Percentiles rank a stretch among this genome's conserved stretches.
phyloP scores from a whole-genome alignment of 2,888 invertebrate species.

The Apodemia duryi region DNA sequence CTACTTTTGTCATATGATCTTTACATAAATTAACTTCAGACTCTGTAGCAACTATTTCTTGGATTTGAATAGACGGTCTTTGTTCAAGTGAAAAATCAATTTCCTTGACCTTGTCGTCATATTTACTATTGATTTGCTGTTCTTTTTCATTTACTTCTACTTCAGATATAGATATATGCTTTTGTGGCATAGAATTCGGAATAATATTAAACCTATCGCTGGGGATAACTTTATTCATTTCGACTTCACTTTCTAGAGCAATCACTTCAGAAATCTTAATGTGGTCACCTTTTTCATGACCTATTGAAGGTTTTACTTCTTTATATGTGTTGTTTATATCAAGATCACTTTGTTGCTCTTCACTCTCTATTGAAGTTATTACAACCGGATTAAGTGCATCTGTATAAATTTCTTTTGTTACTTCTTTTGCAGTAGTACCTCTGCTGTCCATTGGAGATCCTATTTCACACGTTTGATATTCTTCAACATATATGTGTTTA shows the following conservation, averaged over 20 bases:
- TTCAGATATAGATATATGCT: conserved; percentile 77
- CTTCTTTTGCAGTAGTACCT: conserved; percentile 31
- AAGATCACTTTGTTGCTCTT: conserved; percentile 54
- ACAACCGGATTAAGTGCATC: conserved; percentile 44
- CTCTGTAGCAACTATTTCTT: conserved; percentile 49
- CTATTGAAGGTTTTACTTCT: conserved; percentile 35
- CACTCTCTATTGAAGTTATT: conserved; percentile 68
- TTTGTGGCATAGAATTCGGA: conserved; percentile 48
- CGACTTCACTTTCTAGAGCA: conserved; percentile 45
- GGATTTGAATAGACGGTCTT: conserved; percentile 46
- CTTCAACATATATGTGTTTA: conserved; percentile 48
- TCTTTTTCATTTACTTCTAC: conserved; percentile 69
- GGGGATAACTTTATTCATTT: conserved; percentile 30
- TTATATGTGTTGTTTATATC: conserved; percentile 31
- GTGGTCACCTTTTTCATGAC: conserved; percentile 44
- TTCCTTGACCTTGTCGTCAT: conserved; percentile 31
- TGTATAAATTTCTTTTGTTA: conserved; percentile 37
- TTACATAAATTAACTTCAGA: conserved; percentile 36
- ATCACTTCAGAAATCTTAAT: conserved; percentile 39
- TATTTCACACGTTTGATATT: conserved; percentile 42
- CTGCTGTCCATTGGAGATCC: conserved; percentile 38
- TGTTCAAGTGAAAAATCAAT: conserved; percentile 40
- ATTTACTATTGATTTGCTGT: conserved; percentile 35
- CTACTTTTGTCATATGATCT: conserved; percentile 37
- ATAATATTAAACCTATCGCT: conserved; percentile 39